Base-by-base conservation (phyloP, 2,797 vertebrate genomes). In the Chaenodraco wilsoni region DNA sequence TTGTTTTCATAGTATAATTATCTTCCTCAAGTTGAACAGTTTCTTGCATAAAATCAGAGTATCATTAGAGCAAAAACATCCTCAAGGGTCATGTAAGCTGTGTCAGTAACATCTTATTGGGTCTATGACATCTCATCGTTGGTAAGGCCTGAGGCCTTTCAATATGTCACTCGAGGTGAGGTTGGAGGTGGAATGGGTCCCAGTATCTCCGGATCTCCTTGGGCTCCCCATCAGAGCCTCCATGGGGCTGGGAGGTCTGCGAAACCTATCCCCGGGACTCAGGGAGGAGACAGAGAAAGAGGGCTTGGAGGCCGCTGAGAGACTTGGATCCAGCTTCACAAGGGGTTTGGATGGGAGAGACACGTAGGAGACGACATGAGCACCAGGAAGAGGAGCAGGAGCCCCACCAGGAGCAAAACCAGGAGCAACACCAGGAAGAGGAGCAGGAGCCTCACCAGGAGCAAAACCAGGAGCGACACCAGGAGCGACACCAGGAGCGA, bases 211-310 rank as follows among this genome's bases (percentile, higher is more conserved):
- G 3, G 21, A n/a, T 49, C 68, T 77, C 57, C 61, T 80, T 0
- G 86, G 72, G 55, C 27, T 86, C 12, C 74, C 75, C 68, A 90
- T 56, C 81, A 92, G 74, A 12, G 74, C 2, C 79, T 93, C 91
- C 86, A 91, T 90, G 54, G 90, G 89, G 76, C 89, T 93, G 62
- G 10, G 1, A 7, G 90, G 58, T 41, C 83, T 79, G 55, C 59
- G 84, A 17, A 56, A 0, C 46, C 62, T 65, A 0, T 85, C 86
- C 23, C 60, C 64, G 1, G 52, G 2, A 8, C 11, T 67, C 17
- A 61, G 2, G 0, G 64, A 13, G 44, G 76, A 46, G 43, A 2
- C n/a, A 5, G 63, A 31, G 14, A 31, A 1, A 2, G 63, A 13
- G 12, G 86, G 60, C 16, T 60, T 79, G 45, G 81, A 31, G 40